These are phyloP conservation scores for Leuciscus idus DNA, from an alignment of 2,113 vertebrate genomes.

Conservation along the genomic window DNA sequence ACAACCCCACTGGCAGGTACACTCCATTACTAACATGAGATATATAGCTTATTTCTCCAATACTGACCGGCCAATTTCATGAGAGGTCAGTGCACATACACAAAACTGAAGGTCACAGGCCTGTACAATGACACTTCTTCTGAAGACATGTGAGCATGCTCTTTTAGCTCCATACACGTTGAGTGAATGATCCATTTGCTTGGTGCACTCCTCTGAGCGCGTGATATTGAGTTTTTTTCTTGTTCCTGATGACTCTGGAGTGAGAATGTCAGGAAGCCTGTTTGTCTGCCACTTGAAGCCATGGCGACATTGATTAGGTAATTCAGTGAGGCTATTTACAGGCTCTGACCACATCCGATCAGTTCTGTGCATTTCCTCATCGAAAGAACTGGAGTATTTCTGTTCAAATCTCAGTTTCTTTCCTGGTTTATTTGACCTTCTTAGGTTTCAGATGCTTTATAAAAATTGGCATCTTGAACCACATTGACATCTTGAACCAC, in stretches of 20 bases:
- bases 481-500: not conserved
- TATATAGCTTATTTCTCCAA: not conserved
- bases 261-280: constrained; percentile 10
- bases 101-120: constrained; percentile 30
- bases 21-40: constrained; percentile 11
- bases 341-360: constrained; percentile 32
- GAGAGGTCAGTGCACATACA: constrained; percentile 5
- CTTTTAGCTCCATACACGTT: not conserved
- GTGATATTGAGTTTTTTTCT: not conserved
- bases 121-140: not conserved
- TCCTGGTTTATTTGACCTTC: constrained; percentile 29
- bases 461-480: not conserved
- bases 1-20: not conserved
- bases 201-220: not conserved
- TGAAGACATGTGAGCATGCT: not conserved
- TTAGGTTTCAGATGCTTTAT: constrained; percentile 33
- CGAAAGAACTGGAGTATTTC: constrained; percentile 16
- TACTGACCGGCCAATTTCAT: constrained; percentile 8
- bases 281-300: constrained; percentile 13
- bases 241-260: not conserved
- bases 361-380: not conserved
- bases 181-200: not conserved
- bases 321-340: constrained; percentile 41
- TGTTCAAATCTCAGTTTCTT: not conserved
- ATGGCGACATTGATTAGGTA: constrained; percentile 18